Conservation (phyloP, 2,113 vertebrate genomes). For the Baryphthengus martii region DNA sequence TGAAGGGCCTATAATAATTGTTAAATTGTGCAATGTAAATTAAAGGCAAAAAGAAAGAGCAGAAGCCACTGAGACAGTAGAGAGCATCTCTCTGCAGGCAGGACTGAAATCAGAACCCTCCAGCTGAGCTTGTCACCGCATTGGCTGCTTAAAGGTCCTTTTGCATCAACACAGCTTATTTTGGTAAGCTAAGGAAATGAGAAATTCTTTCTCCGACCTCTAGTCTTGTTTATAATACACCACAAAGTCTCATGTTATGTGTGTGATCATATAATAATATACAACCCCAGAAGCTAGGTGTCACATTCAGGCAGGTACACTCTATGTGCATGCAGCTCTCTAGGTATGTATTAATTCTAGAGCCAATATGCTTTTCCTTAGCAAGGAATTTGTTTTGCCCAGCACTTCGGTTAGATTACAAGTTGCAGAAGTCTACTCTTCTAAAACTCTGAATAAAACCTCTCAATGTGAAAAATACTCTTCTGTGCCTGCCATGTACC, state of each 20-base stretch:
- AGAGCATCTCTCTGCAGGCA: not conserved
- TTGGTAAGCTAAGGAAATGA: not conserved
- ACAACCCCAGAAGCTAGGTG: not conserved
- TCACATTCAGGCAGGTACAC: not conserved
- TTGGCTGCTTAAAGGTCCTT: not conserved
- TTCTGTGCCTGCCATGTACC: rapidly evolving
- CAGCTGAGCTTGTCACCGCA: not conserved
- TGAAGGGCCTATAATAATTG: not conserved
- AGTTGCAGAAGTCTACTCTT: not conserved
- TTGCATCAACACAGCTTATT: not conserved
- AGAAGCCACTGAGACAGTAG: not conserved
- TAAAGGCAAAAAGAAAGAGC: not conserved
- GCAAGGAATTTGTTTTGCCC: not conserved
- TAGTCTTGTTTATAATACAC: rapidly evolving
- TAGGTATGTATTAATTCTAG: not conserved
- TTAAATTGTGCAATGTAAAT: not conserved
- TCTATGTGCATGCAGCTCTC: not conserved
- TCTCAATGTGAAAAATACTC: not conserved
- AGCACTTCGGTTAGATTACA: not conserved
- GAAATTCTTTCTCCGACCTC: not conserved
- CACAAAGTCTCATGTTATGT: rapidly evolving
- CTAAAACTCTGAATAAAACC: not conserved
- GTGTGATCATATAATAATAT: rapidly evolving
- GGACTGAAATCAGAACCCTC: not conserved
- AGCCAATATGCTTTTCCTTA: not conserved